Evolutionary conservation across 2,113 vertebrate genomes (phyloP), one percentile per base, ranked within the genome.

Genomic region (Delphinapterus leucas): DNA sequence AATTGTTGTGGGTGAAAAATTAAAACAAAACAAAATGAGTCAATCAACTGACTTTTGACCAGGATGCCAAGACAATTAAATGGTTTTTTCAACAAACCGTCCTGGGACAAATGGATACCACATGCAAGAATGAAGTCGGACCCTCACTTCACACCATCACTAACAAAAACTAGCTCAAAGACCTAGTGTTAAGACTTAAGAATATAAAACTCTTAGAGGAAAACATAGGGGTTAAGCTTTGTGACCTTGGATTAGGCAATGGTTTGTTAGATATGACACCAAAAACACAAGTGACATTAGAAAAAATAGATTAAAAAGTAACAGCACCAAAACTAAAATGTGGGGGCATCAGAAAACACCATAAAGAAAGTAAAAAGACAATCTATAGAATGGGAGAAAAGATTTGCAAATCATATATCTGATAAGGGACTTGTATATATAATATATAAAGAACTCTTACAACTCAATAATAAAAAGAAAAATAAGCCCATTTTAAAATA

Each of bases 131-230:
- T 91, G 33, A 47, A 83, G 11, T 55, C 85, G 20, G 53, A 73
- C 55, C 8, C 33, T 55, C 79, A 85, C 12, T 36, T 71, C 25
- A 73, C 33, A 67, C 4, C 31, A n/a, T 71, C 28, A 88, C 49
- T 84, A 88, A 76, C 49, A 96, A 63, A 86, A 88, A 88, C 44
- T 88, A 88, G 79, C 25, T 93, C 63, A 82, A 61, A 91, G 28
- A 11, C 12, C 38, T 86, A 87, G 55, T 1, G 1, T 61, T 61
- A 71, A 86, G 63, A 33, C n/a, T 79, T n/a, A 71, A 92, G 70
- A 73, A 41, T 63, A 70, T 88, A 61, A 41, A 33, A 61, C 11
- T 68, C 38, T 94, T 88, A 91, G 49, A 81, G 88, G 33, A 44
- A 96, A 92, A 82, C 38, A 58, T 23, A 65, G 60, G 11, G 20